phyloP scores from a whole-genome alignment of 2,113 vertebrate species.

The Apodemus sylvaticus region DNA sequence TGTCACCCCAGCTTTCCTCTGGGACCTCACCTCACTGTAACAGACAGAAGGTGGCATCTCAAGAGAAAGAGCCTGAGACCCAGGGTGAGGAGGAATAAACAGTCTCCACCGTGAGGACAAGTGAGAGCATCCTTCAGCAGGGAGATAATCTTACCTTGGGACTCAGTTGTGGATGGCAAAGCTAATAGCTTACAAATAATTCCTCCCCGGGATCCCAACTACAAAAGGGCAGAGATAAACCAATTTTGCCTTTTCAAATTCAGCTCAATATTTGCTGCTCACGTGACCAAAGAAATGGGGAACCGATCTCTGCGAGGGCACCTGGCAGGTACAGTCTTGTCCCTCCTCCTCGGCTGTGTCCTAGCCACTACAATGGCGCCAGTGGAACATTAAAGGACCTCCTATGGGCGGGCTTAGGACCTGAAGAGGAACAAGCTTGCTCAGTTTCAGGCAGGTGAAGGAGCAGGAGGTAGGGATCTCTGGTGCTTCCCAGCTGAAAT shows the following conservation, averaged over 20 bases:
- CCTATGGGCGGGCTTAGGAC: not conserved
- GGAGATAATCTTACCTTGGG: not conserved
- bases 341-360: not conserved
- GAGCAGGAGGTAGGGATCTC: not conserved
- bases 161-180: conserved; percentile 30
- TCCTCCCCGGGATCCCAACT: not conserved
- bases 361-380: not conserved
- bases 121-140: not conserved
- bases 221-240: not conserved
- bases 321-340: not conserved
- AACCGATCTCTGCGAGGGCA: not conserved
- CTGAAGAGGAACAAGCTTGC: conserved; percentile 35
- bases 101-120: not conserved
- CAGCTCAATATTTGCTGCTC: too few relatives aligned
- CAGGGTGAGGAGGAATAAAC: not conserved
- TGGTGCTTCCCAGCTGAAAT: not conserved
- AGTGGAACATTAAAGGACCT: not conserved
- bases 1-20: not conserved
- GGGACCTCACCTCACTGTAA: not conserved
- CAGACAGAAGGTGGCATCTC: not conserved
- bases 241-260: not conserved
- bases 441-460: conserved; percentile 17
- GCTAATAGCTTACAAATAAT: not conserved
- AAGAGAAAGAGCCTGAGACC: not conserved
- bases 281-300: not conserved